Evolutionary conservation across 2,113 vertebrate species (phyloP).

Genomic region (Toxotes jaculatrix): DNA sequence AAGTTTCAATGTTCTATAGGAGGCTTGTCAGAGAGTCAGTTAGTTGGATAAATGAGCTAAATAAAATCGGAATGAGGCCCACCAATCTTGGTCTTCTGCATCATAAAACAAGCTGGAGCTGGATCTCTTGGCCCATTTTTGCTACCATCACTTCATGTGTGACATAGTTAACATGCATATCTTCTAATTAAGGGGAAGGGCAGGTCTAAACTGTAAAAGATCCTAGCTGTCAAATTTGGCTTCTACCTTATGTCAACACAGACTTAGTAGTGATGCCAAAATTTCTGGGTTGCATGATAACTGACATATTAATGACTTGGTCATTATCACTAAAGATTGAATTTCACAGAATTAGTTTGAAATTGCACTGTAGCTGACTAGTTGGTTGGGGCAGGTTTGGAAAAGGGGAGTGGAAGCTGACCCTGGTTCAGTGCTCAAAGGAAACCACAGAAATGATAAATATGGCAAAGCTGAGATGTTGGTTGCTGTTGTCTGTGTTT

Average conservation of each 20-base stretch:
- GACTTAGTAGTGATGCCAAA: neutral
- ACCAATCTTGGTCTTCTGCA: neutral
- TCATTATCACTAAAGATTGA: neutral
- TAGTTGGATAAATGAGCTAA: neutral
- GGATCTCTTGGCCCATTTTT: neutral
- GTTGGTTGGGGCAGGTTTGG: neutral
- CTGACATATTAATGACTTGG: neutral
- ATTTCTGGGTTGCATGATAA: neutral
- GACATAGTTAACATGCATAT: neutral
- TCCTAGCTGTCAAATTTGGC: neutral
- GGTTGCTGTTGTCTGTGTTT: neutral
- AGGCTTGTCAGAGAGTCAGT: neutral
- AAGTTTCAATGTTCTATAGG: neutral
- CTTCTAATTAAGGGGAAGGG: neutral
- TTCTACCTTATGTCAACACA: neutral
- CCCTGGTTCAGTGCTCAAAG: neutral
- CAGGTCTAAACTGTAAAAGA: neutral
- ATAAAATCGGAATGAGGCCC: no score
- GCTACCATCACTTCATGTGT: neutral
- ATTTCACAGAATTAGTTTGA: neutral
- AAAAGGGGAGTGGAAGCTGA: neutral
- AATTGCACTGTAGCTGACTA: neutral
- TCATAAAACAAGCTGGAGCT: neutral
- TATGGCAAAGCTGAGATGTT: neutral
- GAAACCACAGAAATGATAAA: neutral